Conservation (phyloP, 2,797 vertebrate species). For the Oreortyx pictus region DNA sequence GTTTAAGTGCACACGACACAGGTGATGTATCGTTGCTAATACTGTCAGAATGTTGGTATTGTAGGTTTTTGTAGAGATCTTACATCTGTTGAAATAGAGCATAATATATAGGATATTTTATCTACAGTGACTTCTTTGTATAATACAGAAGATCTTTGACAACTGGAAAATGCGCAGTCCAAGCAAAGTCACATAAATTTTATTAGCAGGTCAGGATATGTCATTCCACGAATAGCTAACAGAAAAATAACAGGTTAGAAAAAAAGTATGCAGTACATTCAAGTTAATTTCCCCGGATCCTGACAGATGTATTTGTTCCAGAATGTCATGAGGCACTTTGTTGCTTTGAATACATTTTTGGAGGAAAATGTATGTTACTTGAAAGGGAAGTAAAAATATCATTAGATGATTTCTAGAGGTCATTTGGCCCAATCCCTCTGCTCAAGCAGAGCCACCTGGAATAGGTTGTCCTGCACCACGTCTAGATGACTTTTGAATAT, state of each 20-base stretch:
- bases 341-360: background rate
- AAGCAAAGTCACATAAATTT: background rate
- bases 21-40: conserved; percentile 79
- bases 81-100: background rate
- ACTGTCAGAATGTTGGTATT: background rate
- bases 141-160: background rate
- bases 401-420: background rate
- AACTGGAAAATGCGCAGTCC: background rate
- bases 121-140: background rate
- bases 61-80: background rate
- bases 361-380: background rate
- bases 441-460: background rate
- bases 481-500: background rate
- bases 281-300: background rate
- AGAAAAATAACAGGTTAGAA: background rate
- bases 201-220: background rate
- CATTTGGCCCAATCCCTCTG: background rate
- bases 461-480: background rate
- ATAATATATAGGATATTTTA: background rate
- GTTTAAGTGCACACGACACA: conserved; percentile 98
- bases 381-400: background rate
- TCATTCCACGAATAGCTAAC: background rate
- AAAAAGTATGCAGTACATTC: background rate
- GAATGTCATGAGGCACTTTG: background rate
- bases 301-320: background rate